Conservation (phyloP, 1,140 invertebrate species). For the Bathynomus jamesi region DNA sequence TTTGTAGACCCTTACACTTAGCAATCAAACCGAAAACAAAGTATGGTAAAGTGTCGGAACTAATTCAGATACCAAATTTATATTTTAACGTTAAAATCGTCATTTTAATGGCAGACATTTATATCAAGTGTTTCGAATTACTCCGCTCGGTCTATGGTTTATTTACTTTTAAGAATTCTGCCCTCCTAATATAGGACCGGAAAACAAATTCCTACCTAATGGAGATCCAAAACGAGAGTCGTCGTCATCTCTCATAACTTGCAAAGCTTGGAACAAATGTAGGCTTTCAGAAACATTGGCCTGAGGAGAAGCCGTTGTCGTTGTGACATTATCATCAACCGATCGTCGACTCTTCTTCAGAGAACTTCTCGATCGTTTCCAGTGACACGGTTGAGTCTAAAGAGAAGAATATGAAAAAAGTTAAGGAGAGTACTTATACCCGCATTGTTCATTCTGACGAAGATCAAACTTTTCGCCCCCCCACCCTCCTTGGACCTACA, state of each 20-base stretch:
- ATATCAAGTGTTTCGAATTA: not conserved
- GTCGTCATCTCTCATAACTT: slow-evolving; percentile 34
- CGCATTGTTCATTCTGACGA: too few relatives aligned
- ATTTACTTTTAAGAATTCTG: not conserved
- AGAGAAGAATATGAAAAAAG: too few relatives aligned
- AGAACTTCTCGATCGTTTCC: slow-evolving; percentile 11
- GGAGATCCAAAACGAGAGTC: not conserved
- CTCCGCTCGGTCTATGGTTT: not conserved
- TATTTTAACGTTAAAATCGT: too few relatives aligned
- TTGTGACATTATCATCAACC: not conserved
- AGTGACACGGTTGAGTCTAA: slow-evolving; percentile 36
- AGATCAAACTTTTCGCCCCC: too few relatives aligned
- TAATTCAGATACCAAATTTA: too few relatives aligned
- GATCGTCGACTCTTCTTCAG: slow-evolving; percentile 8
- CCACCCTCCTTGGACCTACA: too few relatives aligned
- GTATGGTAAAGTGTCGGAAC: too few relatives aligned
- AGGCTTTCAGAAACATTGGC: slow-evolving; percentile 27
- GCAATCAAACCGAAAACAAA: too few relatives aligned
- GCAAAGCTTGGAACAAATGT: slow-evolving; percentile 33
- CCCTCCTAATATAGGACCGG: not conserved
- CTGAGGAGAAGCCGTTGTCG: not conserved
- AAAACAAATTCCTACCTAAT: not conserved
- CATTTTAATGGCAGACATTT: not conserved
- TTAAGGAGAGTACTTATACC: too few relatives aligned
- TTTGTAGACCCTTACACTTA: too few relatives aligned